These are phyloP conservation scores for Eubucco bourcierii DNA, from an alignment of 2,113 vertebrate species.

Conservation along the genomic window DNA sequence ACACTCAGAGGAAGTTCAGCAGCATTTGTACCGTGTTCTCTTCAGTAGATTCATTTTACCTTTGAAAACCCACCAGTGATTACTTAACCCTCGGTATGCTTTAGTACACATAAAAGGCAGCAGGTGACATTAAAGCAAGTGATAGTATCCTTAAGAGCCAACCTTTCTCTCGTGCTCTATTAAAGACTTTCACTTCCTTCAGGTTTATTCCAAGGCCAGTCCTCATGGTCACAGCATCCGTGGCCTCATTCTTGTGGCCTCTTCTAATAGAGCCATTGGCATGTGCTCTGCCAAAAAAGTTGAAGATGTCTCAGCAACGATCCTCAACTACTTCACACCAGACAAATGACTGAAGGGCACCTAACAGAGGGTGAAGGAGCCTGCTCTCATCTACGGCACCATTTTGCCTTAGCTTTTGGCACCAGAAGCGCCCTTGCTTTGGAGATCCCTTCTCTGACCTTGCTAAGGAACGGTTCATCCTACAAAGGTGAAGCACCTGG, in stretches of 20 bases:
- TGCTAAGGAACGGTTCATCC: constrained; percentile 77
- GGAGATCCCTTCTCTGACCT: constrained; percentile 66
- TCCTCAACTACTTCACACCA: constrained; percentile 73
- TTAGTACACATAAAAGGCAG: constrained; percentile 2
- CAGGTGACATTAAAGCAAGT: constrained; percentile 35
- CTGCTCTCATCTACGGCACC: constrained; percentile 49
- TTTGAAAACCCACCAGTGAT: not conserved
- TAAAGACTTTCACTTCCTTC: constrained; percentile 97
- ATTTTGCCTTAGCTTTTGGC: constrained; percentile 60
- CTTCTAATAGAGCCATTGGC: constrained; percentile 96
- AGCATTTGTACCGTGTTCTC: not conserved
- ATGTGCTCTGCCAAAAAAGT: constrained; percentile 87
- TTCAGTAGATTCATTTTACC: not conserved
- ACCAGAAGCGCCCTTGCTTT: constrained; percentile 52
- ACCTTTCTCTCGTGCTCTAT: constrained; percentile 97
- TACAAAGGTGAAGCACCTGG: constrained; percentile 77
- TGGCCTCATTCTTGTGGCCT: constrained; percentile 90
- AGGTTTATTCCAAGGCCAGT: constrained; percentile 96
- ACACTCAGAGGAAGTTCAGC: not conserved
- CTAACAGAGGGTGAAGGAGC: constrained; percentile 40
- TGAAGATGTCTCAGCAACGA: constrained; percentile 71
- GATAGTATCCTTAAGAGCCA: constrained; percentile 72
- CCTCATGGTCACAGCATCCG: constrained; percentile 89
- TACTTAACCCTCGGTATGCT: not conserved
- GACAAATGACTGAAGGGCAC: constrained; percentile 66